Evolutionary conservation across 1,140 invertebrate genomes (phyloP), one percentile per base, ranked within the genome.

Genomic region (Chironomus striatipennis): DNA sequence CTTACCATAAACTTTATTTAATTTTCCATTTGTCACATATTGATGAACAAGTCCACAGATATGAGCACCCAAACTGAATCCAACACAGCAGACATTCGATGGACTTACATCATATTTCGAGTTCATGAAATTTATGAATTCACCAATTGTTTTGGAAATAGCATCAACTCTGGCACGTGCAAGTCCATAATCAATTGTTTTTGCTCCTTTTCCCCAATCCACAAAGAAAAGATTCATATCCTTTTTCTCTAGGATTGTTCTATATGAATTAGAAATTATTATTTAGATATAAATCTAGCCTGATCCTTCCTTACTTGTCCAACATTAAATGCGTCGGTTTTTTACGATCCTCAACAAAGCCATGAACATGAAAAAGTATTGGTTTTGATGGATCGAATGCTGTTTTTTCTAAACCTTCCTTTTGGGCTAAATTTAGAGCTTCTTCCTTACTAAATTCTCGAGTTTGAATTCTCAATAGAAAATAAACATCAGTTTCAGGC

Each of bases 11-110:
- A 34, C 24, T 34, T 34, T 34, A 5, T 8, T 79, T 79, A 8
- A 74, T 73, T 77, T 80, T 17, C 83, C 83, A 34, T 67, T 64
- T 65, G n/a, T 18, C 18, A 20, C 9, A 70, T 70, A 70, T 10
- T 10, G 17, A 20, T 70, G 9, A 20, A 21, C 18, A 2, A 70
- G 18, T 20, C 65, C 65, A 70, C 17, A 18, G 7, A 70, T 70
- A 76, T 91, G 90, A 5, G 88, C 90, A 7, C 90, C 90, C 18
- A 91, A 83, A 76, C 89, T 90, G 77, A 90, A 89, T 2, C 90
- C 90, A 73, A 90, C 85, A 0, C 90, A 77, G 77, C 88, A 88
- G 0, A 88, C 81, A 74, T 88, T 83, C 65, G 85, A 80, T 65
- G 85, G 83, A 6, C 83, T 81, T 0, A 89, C 82, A 5, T 85